Evolutionary conservation across 2,888 invertebrate species (phyloP).

Genomic region (Drosophila affinis): DNA sequence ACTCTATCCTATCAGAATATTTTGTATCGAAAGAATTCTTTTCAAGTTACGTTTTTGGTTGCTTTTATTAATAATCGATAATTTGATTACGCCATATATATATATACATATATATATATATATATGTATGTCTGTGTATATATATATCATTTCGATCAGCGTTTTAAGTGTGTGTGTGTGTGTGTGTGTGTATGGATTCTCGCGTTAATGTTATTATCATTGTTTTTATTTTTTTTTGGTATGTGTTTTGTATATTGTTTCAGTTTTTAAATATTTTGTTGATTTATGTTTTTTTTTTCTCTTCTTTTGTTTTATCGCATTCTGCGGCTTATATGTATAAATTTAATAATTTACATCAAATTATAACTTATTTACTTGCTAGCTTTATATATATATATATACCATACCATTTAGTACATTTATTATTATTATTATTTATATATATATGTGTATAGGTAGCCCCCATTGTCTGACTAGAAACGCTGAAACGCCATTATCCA

Average conservation of each 20-base stretch:
- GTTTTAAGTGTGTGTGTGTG: slow-evolving; percentile 12
- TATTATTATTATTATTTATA: slow-evolving; percentile 12
- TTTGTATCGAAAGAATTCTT: slow-evolving; percentile 57
- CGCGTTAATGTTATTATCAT: slow-evolving; percentile 50
- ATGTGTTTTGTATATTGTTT: slow-evolving; percentile 30
- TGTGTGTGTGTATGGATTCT: slow-evolving; percentile 12
- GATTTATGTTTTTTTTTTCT: slow-evolving; percentile 17
- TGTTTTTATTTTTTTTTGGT: slow-evolving; percentile 21
- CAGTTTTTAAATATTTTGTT: slow-evolving; percentile 18
- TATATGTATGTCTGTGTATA: slow-evolving; percentile 48
- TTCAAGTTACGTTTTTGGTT: slow-evolving; percentile 48
- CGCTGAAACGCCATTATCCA: slow-evolving; percentile 16
- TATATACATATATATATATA: slow-evolving; percentile 54
- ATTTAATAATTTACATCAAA: slow-evolving; percentile 68
- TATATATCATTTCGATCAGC: slow-evolving; percentile 73
- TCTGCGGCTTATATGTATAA: slow-evolving; percentile 30
- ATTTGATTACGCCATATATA: slow-evolving; percentile 76
- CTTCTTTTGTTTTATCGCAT: slow-evolving; percentile 26
- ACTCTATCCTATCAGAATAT: not conserved
- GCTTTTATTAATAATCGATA: slow-evolving; percentile 70
- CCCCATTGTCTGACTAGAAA: not conserved
- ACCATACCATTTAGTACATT: slow-evolving; percentile 60
- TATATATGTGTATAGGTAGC: slow-evolving; percentile 34
- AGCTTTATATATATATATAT: slow-evolving; percentile 36
- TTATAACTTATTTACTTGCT: slow-evolving; percentile 61